Percentiles rank a stretch among this genome's conserved stretches.
phyloP scores from a whole-genome alignment of 2,797 vertebrate species.

The Hapalemur alaotrensis region DNA sequence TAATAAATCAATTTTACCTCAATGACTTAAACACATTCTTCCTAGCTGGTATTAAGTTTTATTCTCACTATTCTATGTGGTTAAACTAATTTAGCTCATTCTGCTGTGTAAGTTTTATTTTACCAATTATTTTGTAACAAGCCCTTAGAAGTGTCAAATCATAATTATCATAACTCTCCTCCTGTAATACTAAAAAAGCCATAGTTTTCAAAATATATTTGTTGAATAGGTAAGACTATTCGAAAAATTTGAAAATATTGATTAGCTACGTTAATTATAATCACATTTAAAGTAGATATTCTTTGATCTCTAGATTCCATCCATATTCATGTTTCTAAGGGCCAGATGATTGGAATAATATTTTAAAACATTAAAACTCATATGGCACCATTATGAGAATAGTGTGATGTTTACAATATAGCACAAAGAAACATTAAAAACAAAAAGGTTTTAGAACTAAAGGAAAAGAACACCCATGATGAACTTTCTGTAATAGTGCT shows the following conservation, averaged over 20 bases:
- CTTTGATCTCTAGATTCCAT: neutral
- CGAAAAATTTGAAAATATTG: neutral
- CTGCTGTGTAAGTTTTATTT: neutral
- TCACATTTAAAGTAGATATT: neutral
- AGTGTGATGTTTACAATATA: neutral
- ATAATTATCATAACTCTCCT: neutral
- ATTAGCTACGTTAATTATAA: neutral
- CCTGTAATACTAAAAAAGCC: too few species aligned
- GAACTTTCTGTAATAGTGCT: neutral
- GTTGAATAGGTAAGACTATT: neutral
- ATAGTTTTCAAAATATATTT: neutral
- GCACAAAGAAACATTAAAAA: neutral
- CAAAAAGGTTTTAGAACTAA: neutral
- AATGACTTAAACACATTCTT: neutral
- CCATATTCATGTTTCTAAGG: neutral
- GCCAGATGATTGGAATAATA: neutral
- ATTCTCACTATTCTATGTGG: neutral
- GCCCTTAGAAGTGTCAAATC: neutral
- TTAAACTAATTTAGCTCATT: neutral
- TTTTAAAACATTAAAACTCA: conserved; percentile 13
- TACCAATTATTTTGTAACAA: neutral
- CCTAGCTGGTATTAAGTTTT: neutral
- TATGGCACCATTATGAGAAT: neutral
- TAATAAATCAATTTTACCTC: neutral
- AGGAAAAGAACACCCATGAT: neutral